Base-by-base conservation (phyloP, 2,888 invertebrate genomes). In the Chymomyza fuscimana region DNA sequence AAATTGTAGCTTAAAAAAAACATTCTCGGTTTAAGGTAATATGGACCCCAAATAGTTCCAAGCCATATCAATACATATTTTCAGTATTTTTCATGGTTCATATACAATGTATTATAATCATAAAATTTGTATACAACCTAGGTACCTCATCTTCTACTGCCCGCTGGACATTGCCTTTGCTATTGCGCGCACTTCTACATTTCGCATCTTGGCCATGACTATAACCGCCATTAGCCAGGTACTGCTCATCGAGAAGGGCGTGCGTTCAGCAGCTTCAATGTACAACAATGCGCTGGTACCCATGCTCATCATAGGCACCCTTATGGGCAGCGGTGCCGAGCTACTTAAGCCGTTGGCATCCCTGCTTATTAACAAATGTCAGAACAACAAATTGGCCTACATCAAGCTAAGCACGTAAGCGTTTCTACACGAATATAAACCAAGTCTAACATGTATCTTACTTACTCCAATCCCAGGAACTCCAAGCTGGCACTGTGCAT, bases 311-410 rank as follows among this genome's bases (percentile, higher is more conserved):
- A 59, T 87, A 6, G 87, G 87, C 67, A 83, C 85, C 4, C 76
- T 81, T 4, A 74, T 81, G 62, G 85, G 85, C 15, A 85, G 85
- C 16, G 87, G 85, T 1, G 87, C 86, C 1, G 85, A 87, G 51
- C 69, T 85, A 4, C 71, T 85, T 0, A 87, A 81, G 51, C 85
- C 85, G 2, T 65, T 85, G 15, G 82, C 77, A 0, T 77, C 77
- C 0, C 69, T 85, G 9, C 50, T 85, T 0, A 79, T 85, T 66
- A 85, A 87, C 59, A 73, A 82, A 22, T 85, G 85, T 19, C 85
- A 81, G 50, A 29, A 67, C 58, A 76, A 73, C 6, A 75, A 77
- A n/a, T 56, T 65, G n/a, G 79, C 80, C 10, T 69, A 74, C 67
- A 70, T 85, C 22, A 85, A 82, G 69, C 62, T 87, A 52, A 83